A percentile compares a stretch with the other conserved stretches of the same genome.
phyloP scores from a whole-genome alignment of 2,888 invertebrate species.

The Ormyrus pomaceus region DNA sequence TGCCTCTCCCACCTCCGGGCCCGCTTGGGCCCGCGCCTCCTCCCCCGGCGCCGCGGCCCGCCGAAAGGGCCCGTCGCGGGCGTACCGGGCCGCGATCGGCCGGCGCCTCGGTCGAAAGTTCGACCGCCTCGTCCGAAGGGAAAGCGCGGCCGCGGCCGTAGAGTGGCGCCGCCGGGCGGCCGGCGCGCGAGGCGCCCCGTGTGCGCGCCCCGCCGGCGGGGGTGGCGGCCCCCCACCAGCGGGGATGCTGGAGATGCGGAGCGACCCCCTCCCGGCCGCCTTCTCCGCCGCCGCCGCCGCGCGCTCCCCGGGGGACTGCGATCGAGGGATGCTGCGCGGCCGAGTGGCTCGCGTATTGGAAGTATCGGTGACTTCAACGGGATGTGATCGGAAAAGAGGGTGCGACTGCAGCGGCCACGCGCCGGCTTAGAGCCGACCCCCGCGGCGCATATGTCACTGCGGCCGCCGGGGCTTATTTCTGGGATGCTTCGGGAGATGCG shows the following conservation, averaged over 20 bases:
- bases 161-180: conserved; percentile 72
- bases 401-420: conserved; percentile 16
- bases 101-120: conserved; percentile 51
- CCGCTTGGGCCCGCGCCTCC: background rate
- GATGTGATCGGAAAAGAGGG: conserved; percentile 74
- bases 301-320: conserved; percentile 45
- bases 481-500: background rate
- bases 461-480: background rate
- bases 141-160: conserved; percentile 67
- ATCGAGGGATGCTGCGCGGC: conserved; percentile 62
- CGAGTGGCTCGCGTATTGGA: conserved; percentile 69
- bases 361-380: conserved; percentile 76
- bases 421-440: background rate
- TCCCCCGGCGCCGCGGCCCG: background rate
- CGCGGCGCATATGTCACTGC: conserved; percentile 5
- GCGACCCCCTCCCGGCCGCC: conserved; percentile 52
- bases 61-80: background rate
- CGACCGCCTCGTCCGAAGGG: conserved; percentile 59
- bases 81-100: background rate
- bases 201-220: background rate
- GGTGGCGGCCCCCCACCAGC: no score
- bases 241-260: conserved; percentile 40
- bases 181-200: conserved; percentile 56
- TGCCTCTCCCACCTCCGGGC: background rate
- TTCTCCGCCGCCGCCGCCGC: conserved; percentile 48